Evolutionary conservation across 2,113 vertebrate species (phyloP), one percentile per base, ranked within the genome.

Genomic region (Heterocephalus glaber): DNA sequence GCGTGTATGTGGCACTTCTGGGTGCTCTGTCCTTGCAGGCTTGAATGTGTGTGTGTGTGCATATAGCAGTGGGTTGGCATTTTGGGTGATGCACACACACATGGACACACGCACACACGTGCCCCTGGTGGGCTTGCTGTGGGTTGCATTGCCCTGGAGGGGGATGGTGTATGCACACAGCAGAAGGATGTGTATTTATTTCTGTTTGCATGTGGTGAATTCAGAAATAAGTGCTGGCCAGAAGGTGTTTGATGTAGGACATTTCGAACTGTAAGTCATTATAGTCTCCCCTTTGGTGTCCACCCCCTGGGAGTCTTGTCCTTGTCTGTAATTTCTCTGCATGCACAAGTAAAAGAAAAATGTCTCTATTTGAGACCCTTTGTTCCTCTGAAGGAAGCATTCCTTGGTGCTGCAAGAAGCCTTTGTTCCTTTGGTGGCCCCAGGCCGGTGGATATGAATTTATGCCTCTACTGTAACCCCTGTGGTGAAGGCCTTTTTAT

Each of bases 391-490:
- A 61, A 82, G 56, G 92, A 97, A 95, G 81, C 30, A 68, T 77
- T 83, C 88, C 72, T 86, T 41, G 12, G 54, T 77, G 89, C 89
- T 49, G 35, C 26, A 61, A 96, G 96, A 92, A 93, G 81, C 35
- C 80, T 97, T 95, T 95, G 93, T 96, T 95, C 94, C 52, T 77
- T 14, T 49, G 30, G 92, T 87, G 94, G 80, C 91, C 91, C 91
- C 49, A 92, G 83, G 89, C 89, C 30, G 2, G 38, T 95, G 81
- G 84, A 56, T 85, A 41, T 84, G 89, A 95, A 86, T 96, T 70
- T 38, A 61, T 65, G 92, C 63, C 38, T 93, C 84, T 93, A 38
- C 13, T 63, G 30, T 89, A 65, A 77, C 65, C 90, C 52, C 86
- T n/a, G 58, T 90, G 89, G 63, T 47, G n/a, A 76, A 44, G 76